Evolutionary conservation across 2,888 invertebrate genomes (phyloP), one percentile per base, ranked within the genome.

Genomic region (Plebejus argus): DNA sequence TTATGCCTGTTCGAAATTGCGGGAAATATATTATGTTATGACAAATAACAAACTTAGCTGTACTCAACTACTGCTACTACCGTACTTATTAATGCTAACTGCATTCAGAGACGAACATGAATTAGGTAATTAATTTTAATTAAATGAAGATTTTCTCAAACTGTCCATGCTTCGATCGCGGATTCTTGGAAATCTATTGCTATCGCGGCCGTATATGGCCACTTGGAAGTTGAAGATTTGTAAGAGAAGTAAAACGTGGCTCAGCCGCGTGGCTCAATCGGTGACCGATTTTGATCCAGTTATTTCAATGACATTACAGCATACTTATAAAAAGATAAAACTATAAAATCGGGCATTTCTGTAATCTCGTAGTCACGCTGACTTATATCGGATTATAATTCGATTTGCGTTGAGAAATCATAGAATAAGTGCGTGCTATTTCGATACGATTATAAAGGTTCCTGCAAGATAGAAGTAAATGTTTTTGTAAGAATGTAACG

Each of bases 361-460:
- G 72, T 72, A 39, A 39, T 45, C 72, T 45, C 45, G 5, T 12
- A 15, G 72, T 72, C 72, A 72, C 72, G 45, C 45, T 23, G 23
- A n/a, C 15, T 72, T 72, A 45, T 23, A 72, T 10, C 72, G 45
- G 45, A 39, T 39, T 45, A 72, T 45, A 45, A 72, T 39, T 39
- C 72, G 72, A 72, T 72, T 45, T 39, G 72, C 72, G 72, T 72
- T 72, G 72, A 33, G 39, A 72, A 72, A 72, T n/a, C 5, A 18
- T n/a, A 39, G 23, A 72, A 23, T 72, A 45, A 45, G 45, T 72
- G 72, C 72, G 45, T 72, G 72, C 20, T 72, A 15, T 39, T 35
- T 35, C 35, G 72, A 10, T 72, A 23, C 45, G 72, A 72, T 72
- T 72, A 20, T 45, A 45, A 45, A 15, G 39, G 20, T 45, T 20